phyloP scores from a whole-genome alignment of 2,797 vertebrate species.

The Falco novaeseelandiae region DNA sequence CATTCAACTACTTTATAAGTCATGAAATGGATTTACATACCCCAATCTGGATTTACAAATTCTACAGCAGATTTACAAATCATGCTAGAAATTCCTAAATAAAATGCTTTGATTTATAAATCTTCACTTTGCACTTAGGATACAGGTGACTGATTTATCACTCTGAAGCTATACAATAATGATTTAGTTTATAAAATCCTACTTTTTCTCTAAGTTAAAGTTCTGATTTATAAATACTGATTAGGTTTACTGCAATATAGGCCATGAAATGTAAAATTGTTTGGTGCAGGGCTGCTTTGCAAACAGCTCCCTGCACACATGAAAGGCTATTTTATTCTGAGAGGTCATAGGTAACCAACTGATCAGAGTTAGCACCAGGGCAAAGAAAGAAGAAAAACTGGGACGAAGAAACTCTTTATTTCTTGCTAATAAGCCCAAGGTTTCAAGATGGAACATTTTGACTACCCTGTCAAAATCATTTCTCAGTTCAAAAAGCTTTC shows the following conservation, averaged over 20 bases:
- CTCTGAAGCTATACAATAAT: conserved; percentile 48
- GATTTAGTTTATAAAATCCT: conserved; percentile 64
- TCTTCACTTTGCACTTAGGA: conserved; percentile 64
- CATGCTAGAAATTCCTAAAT: conserved; percentile 68
- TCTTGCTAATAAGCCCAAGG: not conserved
- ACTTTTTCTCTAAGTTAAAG: conserved; percentile 56
- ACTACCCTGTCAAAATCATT: not conserved
- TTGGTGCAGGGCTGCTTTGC: not conserved
- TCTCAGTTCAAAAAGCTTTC: conserved; percentile 4
- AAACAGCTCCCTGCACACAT: not conserved
- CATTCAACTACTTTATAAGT: conserved; percentile 77
- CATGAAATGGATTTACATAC: conserved; percentile 75
- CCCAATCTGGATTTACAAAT: conserved; percentile 70
- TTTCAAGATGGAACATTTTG: not conserved
- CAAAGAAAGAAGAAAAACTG: not conserved
- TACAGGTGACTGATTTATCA: conserved; percentile 73
- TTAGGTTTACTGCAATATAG: conserved; percentile 29
- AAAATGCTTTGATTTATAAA: conserved; percentile 77
- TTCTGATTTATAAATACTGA: conserved; percentile 63
- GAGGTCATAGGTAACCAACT: not conserved
- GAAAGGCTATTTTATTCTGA: not conserved
- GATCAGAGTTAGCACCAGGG: not conserved
- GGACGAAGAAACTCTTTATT: not conserved
- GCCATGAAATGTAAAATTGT: not conserved
- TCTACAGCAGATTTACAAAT: conserved; percentile 71